phyloP scores from a whole-genome alignment of 2,797 vertebrate species.

The Uromys caudimaculatus region DNA sequence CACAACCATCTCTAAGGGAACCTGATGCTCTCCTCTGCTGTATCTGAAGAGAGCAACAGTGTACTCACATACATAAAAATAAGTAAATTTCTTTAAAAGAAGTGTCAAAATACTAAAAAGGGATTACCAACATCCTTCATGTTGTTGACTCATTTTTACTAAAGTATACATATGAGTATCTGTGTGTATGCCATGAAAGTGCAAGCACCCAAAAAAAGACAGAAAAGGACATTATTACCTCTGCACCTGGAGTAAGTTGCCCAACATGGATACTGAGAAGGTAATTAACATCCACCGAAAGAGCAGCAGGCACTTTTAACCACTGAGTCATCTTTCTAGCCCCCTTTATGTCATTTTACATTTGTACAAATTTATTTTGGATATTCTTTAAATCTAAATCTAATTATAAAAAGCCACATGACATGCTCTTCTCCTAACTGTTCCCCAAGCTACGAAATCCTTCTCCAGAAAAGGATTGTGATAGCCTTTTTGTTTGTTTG shows the following conservation, averaged over 20 bases:
- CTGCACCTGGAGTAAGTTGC: not conserved
- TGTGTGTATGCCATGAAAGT: not conserved
- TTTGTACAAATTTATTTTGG: slow-evolving; percentile 30
- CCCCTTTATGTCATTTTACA: not conserved
- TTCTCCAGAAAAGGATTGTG: slow-evolving; percentile 2
- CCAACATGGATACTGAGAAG: not conserved
- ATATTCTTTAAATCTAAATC: slow-evolving; percentile 19
- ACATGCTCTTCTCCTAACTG: slow-evolving; percentile 37
- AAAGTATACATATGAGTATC: not conserved
- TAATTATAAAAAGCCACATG: not conserved
- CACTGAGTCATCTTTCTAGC: not conserved
- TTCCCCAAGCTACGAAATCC: not conserved
- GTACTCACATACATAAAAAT: too few species aligned
- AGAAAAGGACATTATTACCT: too few species aligned
- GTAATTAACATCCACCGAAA: not conserved
- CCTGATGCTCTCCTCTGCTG: too few species aligned
- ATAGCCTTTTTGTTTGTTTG: not conserved
- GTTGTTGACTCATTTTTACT: not conserved
- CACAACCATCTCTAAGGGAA: too few species aligned
- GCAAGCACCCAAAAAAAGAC: not conserved
- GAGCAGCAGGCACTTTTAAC: not conserved
- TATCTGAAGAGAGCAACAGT: too few species aligned
- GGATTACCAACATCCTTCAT: not conserved
- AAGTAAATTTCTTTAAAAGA: not conserved
- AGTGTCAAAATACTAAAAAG: not conserved